Base-by-base conservation (phyloP, 2,888 invertebrate genomes). In the Patella caerulea region DNA sequence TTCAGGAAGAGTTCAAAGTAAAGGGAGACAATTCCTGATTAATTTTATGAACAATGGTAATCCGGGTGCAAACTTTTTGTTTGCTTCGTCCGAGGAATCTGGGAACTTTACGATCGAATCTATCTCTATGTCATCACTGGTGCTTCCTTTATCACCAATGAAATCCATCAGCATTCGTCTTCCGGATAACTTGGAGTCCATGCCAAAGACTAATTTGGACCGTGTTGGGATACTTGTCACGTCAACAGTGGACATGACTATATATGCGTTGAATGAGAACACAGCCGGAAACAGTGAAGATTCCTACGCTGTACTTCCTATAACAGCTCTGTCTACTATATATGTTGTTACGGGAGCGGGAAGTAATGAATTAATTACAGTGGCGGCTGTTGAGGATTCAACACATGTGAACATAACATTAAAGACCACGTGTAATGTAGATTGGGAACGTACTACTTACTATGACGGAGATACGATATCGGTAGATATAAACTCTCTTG, bases 11-110 rank as follows among this genome's bases (percentile, higher is more conserved):
- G 76, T 71, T 59, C 59, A 55, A n/a, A 70, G 55, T 45, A 76
- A 71, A n/a, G 76, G 76, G 45, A 76, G 56, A 56, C 56, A 76
- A 55, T 76, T 76, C 59, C 17, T 76, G 65, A 56, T 56, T 15
- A 70, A 55, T n/a, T 76, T 72, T 45, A 71, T 76, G 71, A 52
- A 71, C 59, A 76, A 76, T 52, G 71, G 71, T 7, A 56, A 72
- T 4, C 15, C 54, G n/a, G 56, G 55, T 11, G 71, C 71, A 34
- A 76, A 76, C 56, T 76, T 70, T 14, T 17, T 76, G 15, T 76
- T 71, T 19, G 59, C 59, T 3, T 71, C 76, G 3, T 34, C 76
- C 9, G 59, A 72, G 14, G 71, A 59, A 17, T 56, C 24, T 52
- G 76, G 76, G 11, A 55, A 54, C 45, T 24, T 65, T 24, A 65